Conservation (phyloP, 2,113 vertebrate species). For the Spermophilus dauricus region DNA sequence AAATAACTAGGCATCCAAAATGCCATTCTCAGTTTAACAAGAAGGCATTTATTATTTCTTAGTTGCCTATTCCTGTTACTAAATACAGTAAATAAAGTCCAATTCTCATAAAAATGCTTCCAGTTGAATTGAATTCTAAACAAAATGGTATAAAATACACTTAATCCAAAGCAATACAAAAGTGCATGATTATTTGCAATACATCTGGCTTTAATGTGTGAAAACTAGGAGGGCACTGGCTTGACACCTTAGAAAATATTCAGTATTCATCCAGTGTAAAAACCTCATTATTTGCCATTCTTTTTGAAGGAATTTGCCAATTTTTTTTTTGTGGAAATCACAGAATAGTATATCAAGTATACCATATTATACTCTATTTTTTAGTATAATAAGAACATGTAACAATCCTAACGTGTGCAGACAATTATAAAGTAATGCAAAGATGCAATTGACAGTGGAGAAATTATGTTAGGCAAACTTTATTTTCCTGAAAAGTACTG, state of each 20-base stretch:
- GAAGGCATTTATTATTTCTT: conserved; percentile 15
- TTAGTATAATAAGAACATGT: background rate
- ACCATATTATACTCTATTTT: background rate
- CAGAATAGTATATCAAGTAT: background rate
- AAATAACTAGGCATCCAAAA: conserved; percentile 15
- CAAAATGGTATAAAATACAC: conserved; percentile 83
- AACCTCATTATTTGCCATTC: background rate
- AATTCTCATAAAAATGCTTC: conserved; percentile 70
- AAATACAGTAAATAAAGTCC: conserved; percentile 67
- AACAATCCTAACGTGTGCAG: background rate
- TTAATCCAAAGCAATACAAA: conserved; percentile 84
- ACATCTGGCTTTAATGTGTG: conserved; percentile 79
- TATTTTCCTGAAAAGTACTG: background rate
- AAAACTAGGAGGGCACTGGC: conserved; percentile 55
- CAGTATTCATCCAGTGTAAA: conserved; percentile 67
- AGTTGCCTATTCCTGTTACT: conserved; percentile 38
- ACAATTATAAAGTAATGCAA: conserved; percentile 21
- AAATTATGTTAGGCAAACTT: conserved; percentile 22
- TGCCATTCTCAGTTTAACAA: background rate
- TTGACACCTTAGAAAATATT: conserved; percentile 69
- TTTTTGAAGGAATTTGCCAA: conserved; percentile 58
- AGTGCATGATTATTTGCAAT: conserved; percentile 83
- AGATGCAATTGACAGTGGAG: background rate
- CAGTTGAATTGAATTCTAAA: conserved; percentile 86
- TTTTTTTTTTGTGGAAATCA: conserved; percentile 6